Evolutionary conservation across 2,113 vertebrate species (phyloP).

Genomic region (Gasterosteus nipponicus): DNA sequence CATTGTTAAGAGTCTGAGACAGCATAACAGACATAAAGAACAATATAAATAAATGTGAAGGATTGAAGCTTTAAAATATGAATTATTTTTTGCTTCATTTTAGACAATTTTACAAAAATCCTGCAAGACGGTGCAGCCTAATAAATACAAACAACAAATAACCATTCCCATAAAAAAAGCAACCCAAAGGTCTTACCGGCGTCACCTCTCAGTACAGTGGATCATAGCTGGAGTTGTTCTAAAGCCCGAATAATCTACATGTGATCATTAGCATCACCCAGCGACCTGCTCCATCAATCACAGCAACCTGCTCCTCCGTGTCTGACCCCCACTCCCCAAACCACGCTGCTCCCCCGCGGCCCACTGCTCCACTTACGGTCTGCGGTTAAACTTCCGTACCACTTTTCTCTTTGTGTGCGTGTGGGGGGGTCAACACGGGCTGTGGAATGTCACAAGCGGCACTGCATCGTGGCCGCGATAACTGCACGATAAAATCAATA

Average conservation of each 20-base stretch:
- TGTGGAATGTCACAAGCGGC: neutral
- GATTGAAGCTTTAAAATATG: neutral
- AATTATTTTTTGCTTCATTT: neutral
- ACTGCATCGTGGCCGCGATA: neutral
- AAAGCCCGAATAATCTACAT: conserved; percentile 67
- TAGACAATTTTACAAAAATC: neutral
- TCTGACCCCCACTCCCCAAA: conserved; percentile 31
- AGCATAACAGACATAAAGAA: neutral
- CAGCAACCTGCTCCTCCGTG: conserved; percentile 32
- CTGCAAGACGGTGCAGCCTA: neutral
- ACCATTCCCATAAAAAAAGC: neutral
- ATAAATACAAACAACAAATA: neutral
- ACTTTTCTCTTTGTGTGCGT: neutral
- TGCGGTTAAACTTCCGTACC: conserved; percentile 19
- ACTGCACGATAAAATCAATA: neutral
- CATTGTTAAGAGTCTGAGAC: conserved; percentile 11
- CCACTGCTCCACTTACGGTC: conserved; percentile 18
- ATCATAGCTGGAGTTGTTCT: conserved; percentile 50
- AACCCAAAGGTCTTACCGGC: neutral
- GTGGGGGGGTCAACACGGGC: too few species aligned
- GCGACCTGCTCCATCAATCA: conserved; percentile 64
- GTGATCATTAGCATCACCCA: conserved; percentile 57
- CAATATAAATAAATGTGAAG: neutral
- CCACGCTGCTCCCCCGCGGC: neutral
- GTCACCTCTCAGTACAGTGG: conserved; percentile 42